A percentile compares a stretch with the other conserved stretches of the same genome.
Conservation (phyloP, 1,140 invertebrate species). For the Drosophila littoralis region DNA sequence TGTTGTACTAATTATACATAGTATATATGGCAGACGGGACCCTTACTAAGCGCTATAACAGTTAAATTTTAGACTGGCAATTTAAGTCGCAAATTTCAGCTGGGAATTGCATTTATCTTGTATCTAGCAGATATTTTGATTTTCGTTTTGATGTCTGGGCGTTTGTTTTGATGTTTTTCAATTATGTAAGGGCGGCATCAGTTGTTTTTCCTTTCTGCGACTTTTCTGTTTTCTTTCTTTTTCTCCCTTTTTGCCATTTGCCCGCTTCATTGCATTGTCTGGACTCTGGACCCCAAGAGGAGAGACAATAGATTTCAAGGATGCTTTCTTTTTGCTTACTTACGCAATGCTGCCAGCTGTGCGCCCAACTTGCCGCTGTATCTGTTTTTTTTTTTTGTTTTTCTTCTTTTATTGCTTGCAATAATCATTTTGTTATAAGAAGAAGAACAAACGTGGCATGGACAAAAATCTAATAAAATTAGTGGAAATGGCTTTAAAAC, state of each 20-base stretch:
- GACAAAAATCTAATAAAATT: constrained; percentile 70
- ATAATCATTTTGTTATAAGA: constrained; percentile 72
- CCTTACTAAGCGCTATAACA: constrained; percentile 13
- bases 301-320: constrained; percentile 78
- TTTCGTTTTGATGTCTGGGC: constrained; percentile 59
- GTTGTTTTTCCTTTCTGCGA: constrained; percentile 29
- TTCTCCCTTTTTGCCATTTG: constrained; percentile 35
- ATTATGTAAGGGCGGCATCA: constrained; percentile 64
- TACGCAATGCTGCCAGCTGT: constrained; percentile 34
- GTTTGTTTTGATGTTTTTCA: constrained; percentile 73
- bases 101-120: constrained; percentile 51
- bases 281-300: constrained; percentile 41
- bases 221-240: constrained; percentile 38
- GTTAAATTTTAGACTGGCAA: constrained; percentile 30
- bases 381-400: constrained; percentile 38
- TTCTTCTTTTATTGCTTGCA: constrained; percentile 64
- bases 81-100: constrained; percentile 21
- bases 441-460: constrained; percentile 38
- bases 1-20: constrained; percentile 13
- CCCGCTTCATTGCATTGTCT: constrained; percentile 60
- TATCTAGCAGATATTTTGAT: constrained; percentile 60
- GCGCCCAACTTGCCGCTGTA: constrained; percentile 35
- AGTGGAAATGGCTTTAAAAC: constrained; percentile 77
- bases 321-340: constrained; percentile 71
- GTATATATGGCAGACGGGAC: not conserved